Base-by-base conservation (phyloP, 2,113 vertebrate genomes). In the Hiodon tergisus region DNA sequence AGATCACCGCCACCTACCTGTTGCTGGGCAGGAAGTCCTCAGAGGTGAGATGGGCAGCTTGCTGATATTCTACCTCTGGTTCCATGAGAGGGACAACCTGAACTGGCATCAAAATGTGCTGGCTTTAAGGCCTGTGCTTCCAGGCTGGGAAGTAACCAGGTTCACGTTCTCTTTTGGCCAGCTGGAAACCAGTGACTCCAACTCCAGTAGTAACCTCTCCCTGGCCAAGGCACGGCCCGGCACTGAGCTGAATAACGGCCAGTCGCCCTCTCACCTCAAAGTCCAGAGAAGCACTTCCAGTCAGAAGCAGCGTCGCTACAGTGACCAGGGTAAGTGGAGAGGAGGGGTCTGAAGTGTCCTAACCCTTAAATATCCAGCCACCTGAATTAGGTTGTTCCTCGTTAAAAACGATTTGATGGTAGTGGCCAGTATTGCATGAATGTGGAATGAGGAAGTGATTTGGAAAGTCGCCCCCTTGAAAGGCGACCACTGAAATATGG, bases 291-390 rank as follows among this genome's bases (percentile, higher is more conserved):
- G 93, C 77, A 84, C 91, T 80, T 95, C 96, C 80, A 97, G 90
- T 85, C 96, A 98, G 86, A 99, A 98, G 70, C 94, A 97, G 85
- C 86, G 96, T 76, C 95, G 97, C 62, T 98, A 97, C 89, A 98
- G 96, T 62, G 97, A 99, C 73, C 97, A 99, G n/a, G 96, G 97
- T 98, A 79, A 92, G 91, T 16, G 60, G 60, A 62, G 13, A 17
- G 31, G 31, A 31, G 31, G 31, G 31, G 31, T 31, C 31, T 31
- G 31, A 31, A 31, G 31, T 31, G 31, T 31, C 31, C 31, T 31
- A 31, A 31, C 31, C 31, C 31, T 31, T 31, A 0, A 31, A 31
- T 31, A 31, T 31, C 31, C 31, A 31, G 31, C 31, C 31, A 31
- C 31, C 31, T 31, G 31, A 31, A 31, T 31, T 31, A 31, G 31